Evolutionary conservation across 2,113 vertebrate genomes (phyloP).

Genomic region (Parotia lawesii): DNA sequence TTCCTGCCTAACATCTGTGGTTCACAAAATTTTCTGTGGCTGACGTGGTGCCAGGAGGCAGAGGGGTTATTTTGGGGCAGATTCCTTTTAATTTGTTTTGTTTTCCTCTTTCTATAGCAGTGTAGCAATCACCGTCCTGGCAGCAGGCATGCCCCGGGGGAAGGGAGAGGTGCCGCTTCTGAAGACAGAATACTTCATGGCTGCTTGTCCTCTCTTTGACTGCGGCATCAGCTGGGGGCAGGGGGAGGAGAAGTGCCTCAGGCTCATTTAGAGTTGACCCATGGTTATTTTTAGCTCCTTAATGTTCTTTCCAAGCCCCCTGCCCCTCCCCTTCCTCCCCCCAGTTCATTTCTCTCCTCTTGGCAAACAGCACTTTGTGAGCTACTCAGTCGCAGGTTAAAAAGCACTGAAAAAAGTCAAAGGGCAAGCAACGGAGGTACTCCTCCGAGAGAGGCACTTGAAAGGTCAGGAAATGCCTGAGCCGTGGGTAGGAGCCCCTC

Average conservation of each 20-base stretch:
- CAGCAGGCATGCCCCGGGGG: neutral
- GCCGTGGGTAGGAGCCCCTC: neutral
- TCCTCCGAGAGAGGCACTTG: neutral
- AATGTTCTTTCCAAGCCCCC: constrained; percentile 49
- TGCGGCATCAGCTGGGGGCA: constrained; percentile 15
- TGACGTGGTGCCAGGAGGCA: neutral
- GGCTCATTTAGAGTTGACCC: constrained; percentile 50
- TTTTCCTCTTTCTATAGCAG: constrained; percentile 48
- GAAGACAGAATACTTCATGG: constrained; percentile 31
- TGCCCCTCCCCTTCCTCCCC: neutral
- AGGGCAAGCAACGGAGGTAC: neutral
- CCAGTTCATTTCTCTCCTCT: constrained; percentile 52
- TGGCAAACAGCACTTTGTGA: constrained; percentile 36
- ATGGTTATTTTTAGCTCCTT: constrained; percentile 73
- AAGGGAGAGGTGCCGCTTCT: neutral
- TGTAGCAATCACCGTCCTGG: constrained; percentile 33
- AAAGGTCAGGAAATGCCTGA: constrained; percentile 18
- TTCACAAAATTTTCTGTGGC: constrained; percentile 19
- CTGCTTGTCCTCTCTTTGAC: constrained; percentile 29
- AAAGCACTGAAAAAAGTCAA: constrained; percentile 32
- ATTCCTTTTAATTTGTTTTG: constrained; percentile 48
- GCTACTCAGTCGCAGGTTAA: constrained; percentile 34
- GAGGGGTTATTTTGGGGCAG: constrained; percentile 49
- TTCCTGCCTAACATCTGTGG: constrained; percentile 20
- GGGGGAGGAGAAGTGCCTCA: neutral